Percentiles rank a stretch among this genome's conserved stretches.
phyloP scores from a whole-genome alignment of 92 coral and sea anemone genomes.

The Phymanthus crucifer region DNA sequence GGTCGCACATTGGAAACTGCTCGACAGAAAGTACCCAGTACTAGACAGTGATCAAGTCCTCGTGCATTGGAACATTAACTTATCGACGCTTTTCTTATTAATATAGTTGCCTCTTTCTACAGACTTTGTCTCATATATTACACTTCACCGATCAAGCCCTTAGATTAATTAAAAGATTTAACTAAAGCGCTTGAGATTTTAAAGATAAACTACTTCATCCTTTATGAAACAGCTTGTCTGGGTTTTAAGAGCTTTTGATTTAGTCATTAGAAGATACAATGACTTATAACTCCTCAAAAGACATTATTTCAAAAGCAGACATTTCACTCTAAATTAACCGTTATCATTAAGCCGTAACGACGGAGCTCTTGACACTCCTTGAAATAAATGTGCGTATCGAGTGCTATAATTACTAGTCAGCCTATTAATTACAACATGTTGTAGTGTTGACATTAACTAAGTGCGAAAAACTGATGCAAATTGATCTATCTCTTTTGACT shows the following conservation, averaged over 20 bases:
- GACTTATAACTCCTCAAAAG: not conserved
- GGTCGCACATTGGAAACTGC: no score
- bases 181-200: not conserved
- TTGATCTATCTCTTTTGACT: not conserved
- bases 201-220: not conserved
- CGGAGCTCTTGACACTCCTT: not conserved
- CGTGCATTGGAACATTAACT: no score
- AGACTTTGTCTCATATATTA: not conserved
- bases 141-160: not conserved
- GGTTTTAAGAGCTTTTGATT: not conserved
- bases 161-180: not conserved
- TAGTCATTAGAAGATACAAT: not conserved
- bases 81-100: no score
- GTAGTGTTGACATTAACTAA: not conserved
- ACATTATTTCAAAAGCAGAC: not conserved
- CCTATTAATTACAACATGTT: not conserved
- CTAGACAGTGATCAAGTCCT: no score
- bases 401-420: not conserved
- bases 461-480: not conserved
- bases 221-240: not conserved
- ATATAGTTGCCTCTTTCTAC: no score
- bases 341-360: not conserved
- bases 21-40: no score
- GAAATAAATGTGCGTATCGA: not conserved
- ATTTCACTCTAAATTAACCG: not conserved